These are phyloP conservation scores for Dicentrarchus labrax DNA, from an alignment of 2,113 vertebrate species.

Conservation along the genomic window DNA sequence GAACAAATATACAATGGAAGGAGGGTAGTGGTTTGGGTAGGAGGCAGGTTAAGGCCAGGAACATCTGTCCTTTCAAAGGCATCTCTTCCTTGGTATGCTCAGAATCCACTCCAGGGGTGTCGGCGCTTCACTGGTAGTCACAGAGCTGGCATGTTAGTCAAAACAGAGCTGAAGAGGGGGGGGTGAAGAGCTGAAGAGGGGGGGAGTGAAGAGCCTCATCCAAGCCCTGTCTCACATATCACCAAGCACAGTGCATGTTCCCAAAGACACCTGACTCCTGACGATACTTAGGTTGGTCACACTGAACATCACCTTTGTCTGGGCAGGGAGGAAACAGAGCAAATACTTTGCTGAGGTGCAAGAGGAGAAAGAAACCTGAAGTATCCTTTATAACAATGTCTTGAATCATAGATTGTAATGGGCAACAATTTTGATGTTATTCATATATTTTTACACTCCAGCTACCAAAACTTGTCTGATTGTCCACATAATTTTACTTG, in stretches of 20 bases:
- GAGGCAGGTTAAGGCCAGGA: constrained; percentile 67
- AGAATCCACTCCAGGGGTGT: constrained; percentile 85
- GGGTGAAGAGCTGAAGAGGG: constrained; percentile 1
- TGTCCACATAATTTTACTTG: background rate
- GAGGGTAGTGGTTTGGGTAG: constrained; percentile 68
- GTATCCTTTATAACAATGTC: background rate
- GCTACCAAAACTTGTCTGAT: background rate
- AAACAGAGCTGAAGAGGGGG: constrained; percentile 83
- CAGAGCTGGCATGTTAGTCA: constrained; percentile 85
- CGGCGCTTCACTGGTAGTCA: constrained; percentile 84
- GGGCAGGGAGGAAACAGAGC: background rate
- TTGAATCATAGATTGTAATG: background rate
- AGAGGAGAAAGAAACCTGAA: constrained; percentile 17
- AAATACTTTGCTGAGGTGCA: constrained; percentile 20
- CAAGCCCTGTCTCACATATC: constrained; percentile 69
- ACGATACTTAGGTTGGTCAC: constrained; percentile 71
- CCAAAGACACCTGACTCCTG: constrained; percentile 49
- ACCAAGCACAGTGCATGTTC: constrained; percentile 32
- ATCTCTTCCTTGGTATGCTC: constrained; percentile 82
- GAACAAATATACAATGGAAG: constrained; percentile 80
- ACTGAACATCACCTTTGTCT: constrained; percentile 79
- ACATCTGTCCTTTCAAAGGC: constrained; percentile 83
- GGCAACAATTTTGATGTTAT: background rate
- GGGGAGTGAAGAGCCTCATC: constrained; percentile 80
- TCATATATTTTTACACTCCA: background rate